phyloP scores from a whole-genome alignment of 2,888 invertebrate species.

The Allophyes oxyacanthae region DNA sequence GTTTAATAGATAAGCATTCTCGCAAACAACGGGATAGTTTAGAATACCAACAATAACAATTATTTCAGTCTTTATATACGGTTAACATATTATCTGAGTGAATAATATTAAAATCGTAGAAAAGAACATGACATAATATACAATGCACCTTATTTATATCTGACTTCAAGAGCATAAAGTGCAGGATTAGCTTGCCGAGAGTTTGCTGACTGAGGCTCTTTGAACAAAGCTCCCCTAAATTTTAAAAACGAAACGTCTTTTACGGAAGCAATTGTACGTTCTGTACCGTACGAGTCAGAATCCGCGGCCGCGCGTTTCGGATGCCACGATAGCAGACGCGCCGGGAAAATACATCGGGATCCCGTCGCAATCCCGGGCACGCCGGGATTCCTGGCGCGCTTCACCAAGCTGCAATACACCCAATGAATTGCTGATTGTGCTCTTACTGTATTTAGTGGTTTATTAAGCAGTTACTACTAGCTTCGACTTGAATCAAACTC shows the following conservation, averaged over 20 bases:
- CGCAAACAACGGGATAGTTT: too few species aligned
- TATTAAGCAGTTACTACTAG: conserved; percentile 45
- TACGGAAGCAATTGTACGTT: conserved; percentile 32
- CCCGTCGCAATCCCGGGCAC: conserved; percentile 55
- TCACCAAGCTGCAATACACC: conserved; percentile 52
- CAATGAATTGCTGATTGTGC: conserved; percentile 58
- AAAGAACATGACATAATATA: too few species aligned
- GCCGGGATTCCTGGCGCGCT: conserved; percentile 59
- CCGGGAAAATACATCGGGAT: conserved; percentile 56
- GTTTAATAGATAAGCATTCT: too few species aligned
- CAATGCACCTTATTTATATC: too few species aligned
- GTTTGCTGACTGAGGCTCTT: background rate
- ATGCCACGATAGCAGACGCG: conserved; percentile 55
- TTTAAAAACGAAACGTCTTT: conserved; percentile 45
- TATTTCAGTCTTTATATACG: too few species aligned
- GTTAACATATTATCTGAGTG: too few species aligned
- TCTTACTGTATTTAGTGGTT: conserved; percentile 54
- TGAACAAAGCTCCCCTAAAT: conserved; percentile 15
- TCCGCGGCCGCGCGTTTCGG: conserved; percentile 46
- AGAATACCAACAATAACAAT: too few species aligned
- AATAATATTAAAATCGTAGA: too few species aligned
- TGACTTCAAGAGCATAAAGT: too few species aligned
- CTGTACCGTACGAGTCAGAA: conserved; percentile 43
- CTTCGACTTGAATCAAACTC: conserved; percentile 1
- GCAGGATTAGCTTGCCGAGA: background rate